Evolutionary conservation across 2,113 vertebrate genomes (phyloP), one percentile per base, ranked within the genome.

Genomic region (Melanerpes aurifrons): DNA sequence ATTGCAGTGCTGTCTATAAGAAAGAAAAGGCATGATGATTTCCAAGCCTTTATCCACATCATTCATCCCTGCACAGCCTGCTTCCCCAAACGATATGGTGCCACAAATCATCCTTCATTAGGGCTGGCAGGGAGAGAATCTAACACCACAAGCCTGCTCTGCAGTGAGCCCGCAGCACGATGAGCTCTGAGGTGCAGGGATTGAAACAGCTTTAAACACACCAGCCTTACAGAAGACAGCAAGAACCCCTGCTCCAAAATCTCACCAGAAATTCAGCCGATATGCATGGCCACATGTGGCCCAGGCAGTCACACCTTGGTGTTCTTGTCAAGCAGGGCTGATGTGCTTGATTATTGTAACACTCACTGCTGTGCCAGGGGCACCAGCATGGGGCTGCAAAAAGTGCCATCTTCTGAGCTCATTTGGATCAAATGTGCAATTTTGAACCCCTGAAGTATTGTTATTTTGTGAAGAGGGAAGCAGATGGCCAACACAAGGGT

Each of bases 371-470:
- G 73, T 43, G 53, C 53, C 50, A 26, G 9, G 32, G 22, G n/a
- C 40, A 71, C 10, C 43, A 18, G 66, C 1, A 0, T 3, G 10
- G 45, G 47, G 31, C 50, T 72, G 61, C 4, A 18, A 31, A 47
- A 54, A 58, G n/a, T 69, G 50, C 3, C 1, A 21, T 9, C 6
- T 20, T 43, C 61, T 9, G 71, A 59, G 53, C 26, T 31, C 1
- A 4, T n/a, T 78, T 6, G 14, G 32, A 11, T 12, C 1, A 4
- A 45, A 22, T 3, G 1, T 0, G 47, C 6, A 7, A 68, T 14
- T 90, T 50, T 70, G 69, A 67, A 62, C 17, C 28, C 35, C 19
- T 15, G 40, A 50, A 17, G 28, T 4, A 4, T 1, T 3, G 8
- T 2, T 2, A 6, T 8, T 5, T 48, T 8, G 29, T 10, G 59